phyloP scores from a whole-genome alignment of 2,888 invertebrate genomes.

The Hedya salicella region DNA sequence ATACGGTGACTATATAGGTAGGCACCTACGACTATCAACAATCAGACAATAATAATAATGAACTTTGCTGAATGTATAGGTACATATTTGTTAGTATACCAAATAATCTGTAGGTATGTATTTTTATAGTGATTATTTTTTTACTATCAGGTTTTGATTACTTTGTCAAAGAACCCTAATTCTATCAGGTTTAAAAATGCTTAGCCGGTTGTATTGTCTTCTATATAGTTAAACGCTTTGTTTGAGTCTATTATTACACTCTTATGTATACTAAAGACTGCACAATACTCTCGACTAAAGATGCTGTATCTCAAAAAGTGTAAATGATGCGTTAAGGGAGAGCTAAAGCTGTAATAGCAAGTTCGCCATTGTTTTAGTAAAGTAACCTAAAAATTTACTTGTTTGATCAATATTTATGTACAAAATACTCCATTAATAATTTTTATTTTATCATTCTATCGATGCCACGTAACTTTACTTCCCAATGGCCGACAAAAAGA shows the following conservation, averaged over 20 bases:
- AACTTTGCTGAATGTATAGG: too few species aligned
- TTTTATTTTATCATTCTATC: neutral
- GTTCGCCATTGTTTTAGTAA: constrained; percentile 1
- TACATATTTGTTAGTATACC: too few species aligned
- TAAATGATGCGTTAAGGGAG: neutral
- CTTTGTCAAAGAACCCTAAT: neutral
- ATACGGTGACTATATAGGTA: too few species aligned
- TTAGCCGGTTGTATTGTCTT: neutral
- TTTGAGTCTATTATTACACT: neutral
- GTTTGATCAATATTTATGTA: neutral
- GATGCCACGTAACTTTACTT: neutral
- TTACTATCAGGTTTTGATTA: too few species aligned
- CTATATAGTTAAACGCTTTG: neutral
- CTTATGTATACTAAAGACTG: too few species aligned
- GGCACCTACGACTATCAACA: too few species aligned
- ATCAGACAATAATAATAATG: too few species aligned
- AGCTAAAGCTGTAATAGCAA: neutral
- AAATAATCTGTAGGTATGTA: too few species aligned
- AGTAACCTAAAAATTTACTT: neutral
- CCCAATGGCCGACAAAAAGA: neutral
- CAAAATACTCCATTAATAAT: neutral
- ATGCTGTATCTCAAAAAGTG: neutral
- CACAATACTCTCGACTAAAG: neutral
- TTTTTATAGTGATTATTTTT: constrained; percentile 10
- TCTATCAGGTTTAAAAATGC: neutral